phyloP scores from a whole-genome alignment of 53 echinoderm and acorn worm genomes.

The Mesocentrotus franciscanus region DNA sequence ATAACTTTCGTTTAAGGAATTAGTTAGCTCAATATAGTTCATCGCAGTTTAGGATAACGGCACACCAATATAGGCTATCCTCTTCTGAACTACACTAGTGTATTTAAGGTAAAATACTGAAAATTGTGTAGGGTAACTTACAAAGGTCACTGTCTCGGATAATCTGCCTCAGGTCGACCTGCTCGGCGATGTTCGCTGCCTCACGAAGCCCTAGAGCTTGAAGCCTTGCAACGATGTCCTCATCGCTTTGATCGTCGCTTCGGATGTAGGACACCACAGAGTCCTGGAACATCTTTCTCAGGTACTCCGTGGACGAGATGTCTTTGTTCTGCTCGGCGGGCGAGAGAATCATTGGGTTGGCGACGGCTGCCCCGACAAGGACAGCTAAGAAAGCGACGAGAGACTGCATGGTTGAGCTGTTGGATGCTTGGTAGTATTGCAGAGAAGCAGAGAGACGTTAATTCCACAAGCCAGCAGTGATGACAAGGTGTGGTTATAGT shows the following conservation, averaged over 20 bases:
- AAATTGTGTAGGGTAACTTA: not conserved
- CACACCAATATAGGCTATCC: no score
- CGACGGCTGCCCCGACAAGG: constrained; percentile 34
- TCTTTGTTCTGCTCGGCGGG: not conserved
- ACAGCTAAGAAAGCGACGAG: constrained; percentile 28
- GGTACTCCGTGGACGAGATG: not conserved
- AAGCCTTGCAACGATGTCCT: not conserved
- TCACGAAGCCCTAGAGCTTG: not conserved
- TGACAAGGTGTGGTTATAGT: not conserved
- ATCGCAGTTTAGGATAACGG: no score
- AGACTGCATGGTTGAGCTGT: not conserved
- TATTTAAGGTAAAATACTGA: no score
- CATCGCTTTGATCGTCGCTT: not conserved
- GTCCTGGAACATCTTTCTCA: not conserved
- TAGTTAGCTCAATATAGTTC: no score
- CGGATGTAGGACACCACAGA: not conserved
- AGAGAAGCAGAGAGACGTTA: not conserved
- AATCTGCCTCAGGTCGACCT: not conserved
- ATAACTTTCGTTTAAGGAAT: no score
- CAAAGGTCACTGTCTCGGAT: not conserved
- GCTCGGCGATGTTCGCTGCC: not conserved
- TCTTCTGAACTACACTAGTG: no score
- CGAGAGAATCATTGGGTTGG: not conserved
- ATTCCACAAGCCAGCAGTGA: not conserved
- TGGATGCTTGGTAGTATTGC: not conserved